These are phyloP conservation scores for Ornithoptera alexandrae DNA, from an alignment of 2,888 invertebrate genomes.

Conservation along the genomic window DNA sequence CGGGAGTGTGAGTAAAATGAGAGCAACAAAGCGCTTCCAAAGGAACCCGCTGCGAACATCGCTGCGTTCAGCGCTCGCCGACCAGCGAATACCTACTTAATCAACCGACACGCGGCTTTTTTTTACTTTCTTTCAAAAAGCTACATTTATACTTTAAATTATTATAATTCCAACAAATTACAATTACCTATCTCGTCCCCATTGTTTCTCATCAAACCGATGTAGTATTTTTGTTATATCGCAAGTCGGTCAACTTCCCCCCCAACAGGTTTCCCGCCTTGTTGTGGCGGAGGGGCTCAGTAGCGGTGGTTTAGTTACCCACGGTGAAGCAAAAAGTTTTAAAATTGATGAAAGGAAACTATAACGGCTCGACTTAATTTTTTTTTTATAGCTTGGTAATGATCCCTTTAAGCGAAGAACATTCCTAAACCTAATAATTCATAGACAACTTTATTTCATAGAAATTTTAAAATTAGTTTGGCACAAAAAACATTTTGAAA, in stretches of 20 bases:
- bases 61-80: constrained; percentile 10
- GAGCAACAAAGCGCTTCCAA: constrained; percentile 6
- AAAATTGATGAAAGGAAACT: no score
- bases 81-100: constrained; percentile 20
- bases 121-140: constrained; percentile 16
- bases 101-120: constrained; percentile 8
- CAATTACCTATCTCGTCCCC: constrained; percentile 15
- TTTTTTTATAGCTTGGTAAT: no score
- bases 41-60: constrained; percentile 23
- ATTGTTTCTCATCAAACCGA: constrained; percentile 6
- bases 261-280: neutral
- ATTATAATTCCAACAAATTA: constrained; percentile 26
- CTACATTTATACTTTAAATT: constrained; percentile 23
- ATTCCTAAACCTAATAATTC: no score
- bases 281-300: no score
- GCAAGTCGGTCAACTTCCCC: neutral
- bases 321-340: no score
- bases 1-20: constrained; percentile 16
- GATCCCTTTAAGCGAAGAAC: no score
- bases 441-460: no score
- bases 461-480: no score
- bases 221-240: neutral
- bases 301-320: no score
- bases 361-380: no score
- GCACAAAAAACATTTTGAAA: no score